Base-by-base conservation (phyloP, 2,888 invertebrate species). In the Chalcis sispes region DNA sequence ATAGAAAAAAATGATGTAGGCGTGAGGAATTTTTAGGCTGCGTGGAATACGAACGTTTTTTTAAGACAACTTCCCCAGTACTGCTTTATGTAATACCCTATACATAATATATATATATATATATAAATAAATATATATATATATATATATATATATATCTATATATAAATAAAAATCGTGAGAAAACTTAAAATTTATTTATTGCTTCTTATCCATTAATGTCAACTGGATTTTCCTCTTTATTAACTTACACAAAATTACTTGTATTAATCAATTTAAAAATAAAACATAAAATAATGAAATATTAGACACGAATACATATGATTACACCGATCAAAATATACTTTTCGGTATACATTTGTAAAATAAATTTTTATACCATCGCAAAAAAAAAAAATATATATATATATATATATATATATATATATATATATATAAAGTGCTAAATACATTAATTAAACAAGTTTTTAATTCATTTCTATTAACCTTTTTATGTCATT, bases 31-130 rank as follows among this genome's bases (percentile, higher is more conserved):
- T 83, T 82, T 74, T 81, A 84, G 83, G 81, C 80, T 81, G 82
- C 82, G 80, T 62, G 81, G 79, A 81, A 82, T 42, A 66, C 80
- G 80, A 73, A 83, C 76, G 80, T 84, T 86, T 72, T 86, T 85
- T 82, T 82, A 82, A 79, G 78, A 84, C 81, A 82, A 75, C 61
- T 71, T 58, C 84, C 82, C 83, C 83, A 85, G 80, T 84, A 83
- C 84, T 86, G 86, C 87, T 87, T 86, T 86, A 85, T 86, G 85
- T 86, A 87, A 86, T 87, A 85, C 83, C 83, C 83, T 83, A 85
- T 82, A 85, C 83, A 75, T 75, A 81, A 83, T 84, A 84, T 82
- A 84, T 81, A 77, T 62, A 29, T 84, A 82, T 83, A 83, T 79
- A 82, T 78, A 59, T 2, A 27, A 27, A 61, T 42, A 62, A 27